phyloP scores from a whole-genome alignment of 1,140 invertebrate species.

The Zaprionus taronus region DNA sequence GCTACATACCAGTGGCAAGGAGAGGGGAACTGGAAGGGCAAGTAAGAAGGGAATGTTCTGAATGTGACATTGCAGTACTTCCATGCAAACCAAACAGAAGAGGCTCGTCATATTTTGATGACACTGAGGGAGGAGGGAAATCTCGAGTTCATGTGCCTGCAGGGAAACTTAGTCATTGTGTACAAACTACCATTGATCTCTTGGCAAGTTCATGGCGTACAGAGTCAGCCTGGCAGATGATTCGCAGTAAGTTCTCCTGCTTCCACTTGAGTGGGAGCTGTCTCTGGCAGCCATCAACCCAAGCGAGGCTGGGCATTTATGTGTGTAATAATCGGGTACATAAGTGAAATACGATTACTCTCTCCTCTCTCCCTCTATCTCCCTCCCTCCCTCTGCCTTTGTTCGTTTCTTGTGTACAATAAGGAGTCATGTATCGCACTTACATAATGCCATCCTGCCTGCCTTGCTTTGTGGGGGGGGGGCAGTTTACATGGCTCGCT shows the following conservation, averaged over 20 bases:
- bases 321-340: constrained; percentile 1
- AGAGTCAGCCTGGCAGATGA: too few relatives aligned
- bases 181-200: too few relatives aligned
- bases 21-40: too few relatives aligned
- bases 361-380: neutral
- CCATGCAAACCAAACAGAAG: too few relatives aligned
- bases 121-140: too few relatives aligned
- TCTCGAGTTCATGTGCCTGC: too few relatives aligned
- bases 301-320: neutral
- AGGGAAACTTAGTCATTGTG: too few relatives aligned
- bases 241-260: neutral
- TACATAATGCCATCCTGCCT: constrained; percentile 56
- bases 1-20: neutral
- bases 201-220: too few relatives aligned
- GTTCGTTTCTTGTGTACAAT: neutral
- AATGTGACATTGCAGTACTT: too few relatives aligned
- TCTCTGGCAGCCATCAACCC: neutral
- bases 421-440: constrained; percentile 18
- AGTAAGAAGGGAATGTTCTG: too few relatives aligned
- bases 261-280: neutral
- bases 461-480: constrained; percentile 4
- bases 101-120: too few relatives aligned
- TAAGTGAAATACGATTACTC: constrained; percentile 6
- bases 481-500: constrained; percentile 61
- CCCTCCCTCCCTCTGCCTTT: neutral